Evolutionary conservation across 2,113 vertebrate genomes (phyloP), one percentile per base, ranked within the genome.

Genomic region (Ivindomyrus marchei): DNA sequence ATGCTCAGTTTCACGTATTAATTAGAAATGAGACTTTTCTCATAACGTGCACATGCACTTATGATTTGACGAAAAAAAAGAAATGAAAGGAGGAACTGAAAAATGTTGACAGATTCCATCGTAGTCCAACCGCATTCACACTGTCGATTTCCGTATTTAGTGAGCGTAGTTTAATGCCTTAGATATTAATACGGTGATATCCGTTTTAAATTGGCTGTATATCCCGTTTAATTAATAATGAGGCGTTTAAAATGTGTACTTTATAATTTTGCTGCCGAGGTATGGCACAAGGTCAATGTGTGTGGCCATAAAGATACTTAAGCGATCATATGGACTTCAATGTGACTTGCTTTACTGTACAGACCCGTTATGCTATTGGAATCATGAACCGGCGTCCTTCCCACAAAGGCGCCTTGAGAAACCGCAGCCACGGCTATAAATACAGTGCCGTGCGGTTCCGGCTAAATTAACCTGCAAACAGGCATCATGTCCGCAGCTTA

Each of bases 71-170:
- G 13, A 27, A 52, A 9, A 53, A 52, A 52, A 53, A 52, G n/a
- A 53, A 87, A 53, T 39, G 50, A 87, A 56, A 87, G 31, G 50
- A 53, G 85, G 85, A 87, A 87, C 85, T 36, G 85, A 87, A 87
- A 85, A 52, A 31, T 15, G 3, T 17, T 87, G 49, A 19, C 49
- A 36, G 50, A 53, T 53, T 87, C 50, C 74, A 31, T 53, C 85
- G 6, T 47, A 87, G 47, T 53, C 15, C 85, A 53, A 53, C 85
- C 49, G 49, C 27, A 50, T 52, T 50, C 24, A 36, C 47, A 36
- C 85, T 36, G n/a, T 9, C 13, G 74, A 80, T 80, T 13, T 39
- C 49, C 85, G 49, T 49, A 49, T 27, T 50, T n/a, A 86, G 46
- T 50, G 45, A 17, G 47, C 31, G 53, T 52, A 31, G 49, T 36